These are phyloP conservation scores for Siniperca scherzeri DNA, from an alignment of 2,797 vertebrate genomes.

Conservation along the genomic window DNA sequence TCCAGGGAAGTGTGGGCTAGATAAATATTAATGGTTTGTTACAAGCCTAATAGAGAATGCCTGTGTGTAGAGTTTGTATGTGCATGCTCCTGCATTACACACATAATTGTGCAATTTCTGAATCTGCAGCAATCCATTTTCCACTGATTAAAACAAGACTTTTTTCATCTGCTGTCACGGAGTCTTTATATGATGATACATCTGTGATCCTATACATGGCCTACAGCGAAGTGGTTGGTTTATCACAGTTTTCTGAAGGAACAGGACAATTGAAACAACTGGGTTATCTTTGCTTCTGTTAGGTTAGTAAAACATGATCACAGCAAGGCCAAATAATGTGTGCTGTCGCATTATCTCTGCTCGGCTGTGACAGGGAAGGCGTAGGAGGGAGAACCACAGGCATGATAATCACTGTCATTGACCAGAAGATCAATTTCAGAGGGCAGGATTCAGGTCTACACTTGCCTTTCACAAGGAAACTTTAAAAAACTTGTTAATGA, in stretches of 20 bases:
- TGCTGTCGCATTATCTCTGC: constrained; percentile 62
- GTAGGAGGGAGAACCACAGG: constrained; percentile 47
- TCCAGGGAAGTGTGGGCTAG: background rate
- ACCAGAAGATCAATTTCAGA: constrained; percentile 58
- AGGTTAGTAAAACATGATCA: constrained; percentile 59
- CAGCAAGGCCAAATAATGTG: constrained; percentile 40
- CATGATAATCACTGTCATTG: constrained; percentile 62
- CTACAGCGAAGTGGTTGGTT: constrained; percentile 17
- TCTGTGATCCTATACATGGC: constrained; percentile 23
- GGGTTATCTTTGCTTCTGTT: constrained; percentile 52
- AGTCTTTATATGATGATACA: constrained; percentile 51
- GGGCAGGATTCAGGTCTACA: constrained; percentile 12
- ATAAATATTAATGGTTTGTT: constrained; percentile 44
- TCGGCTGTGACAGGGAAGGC: constrained; percentile 48
- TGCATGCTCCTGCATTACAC: constrained; percentile 19
- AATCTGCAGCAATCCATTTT: constrained; percentile 52
- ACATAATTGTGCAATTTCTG: constrained; percentile 26
- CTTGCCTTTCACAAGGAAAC: constrained; percentile 25
- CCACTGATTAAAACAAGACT: constrained; percentile 54
- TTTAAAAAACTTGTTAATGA: constrained; percentile 23
- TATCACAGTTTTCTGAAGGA: constrained; percentile 29
- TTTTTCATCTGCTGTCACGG: constrained; percentile 30
- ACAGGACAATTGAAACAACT: constrained; percentile 21
- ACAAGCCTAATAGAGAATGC: constrained; percentile 9
- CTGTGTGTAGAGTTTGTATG: constrained; percentile 4